Evolutionary conservation across 2,888 invertebrate species (phyloP), one percentile per base, ranked within the genome.

Genomic region (Hirtodrosophila histrioides): DNA sequence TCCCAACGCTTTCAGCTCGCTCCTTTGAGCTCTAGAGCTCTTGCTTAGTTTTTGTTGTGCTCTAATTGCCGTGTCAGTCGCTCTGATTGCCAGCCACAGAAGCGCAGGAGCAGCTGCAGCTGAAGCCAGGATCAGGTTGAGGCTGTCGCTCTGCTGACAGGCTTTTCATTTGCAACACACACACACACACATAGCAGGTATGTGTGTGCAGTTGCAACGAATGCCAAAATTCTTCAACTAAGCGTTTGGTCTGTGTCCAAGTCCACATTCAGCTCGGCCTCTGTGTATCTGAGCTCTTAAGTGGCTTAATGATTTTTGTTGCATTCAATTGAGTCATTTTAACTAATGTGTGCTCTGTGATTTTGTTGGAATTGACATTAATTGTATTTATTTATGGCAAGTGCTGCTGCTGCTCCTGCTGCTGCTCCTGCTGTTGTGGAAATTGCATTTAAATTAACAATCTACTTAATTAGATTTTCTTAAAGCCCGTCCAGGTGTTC

Each of bases 1-100:
- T n/a, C n/a, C n/a, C n/a, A n/a, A n/a, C n/a, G n/a, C 6, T 7
- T 5, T 23, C 17, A 17, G 17, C 11, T 44, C 10, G 29, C 23
- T 7, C 7, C 9, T 31, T 31, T 31, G 8, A 5, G 2, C 17
- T 17, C 37, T 3, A 6, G 23, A 9, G 17, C 39, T 12, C 29
- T 9, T 8, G 39, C 45, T 49, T 36, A 51, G 53, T 73, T 73
- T 85, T 69, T 82, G 82, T 70, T 84, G 67, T 74, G 73, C 45
- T 85, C 86, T 82, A 87, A 82, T 82, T 87, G 82, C 82, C 83
- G 63, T 85, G 82, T 87, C 82, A 87, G 86, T 50, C 49, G 70
- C 56, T 67, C 65, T 76, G 88, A 87, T 87, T 82, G 82, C 76
- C 72, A 61, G 67, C 62, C 53, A 58, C 55, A 61, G 35, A 46